A percentile compares a stretch with the other conserved stretches of the same genome.
Conservation (phyloP, 2,888 invertebrate genomes). For the Eumerus sabulonum region DNA sequence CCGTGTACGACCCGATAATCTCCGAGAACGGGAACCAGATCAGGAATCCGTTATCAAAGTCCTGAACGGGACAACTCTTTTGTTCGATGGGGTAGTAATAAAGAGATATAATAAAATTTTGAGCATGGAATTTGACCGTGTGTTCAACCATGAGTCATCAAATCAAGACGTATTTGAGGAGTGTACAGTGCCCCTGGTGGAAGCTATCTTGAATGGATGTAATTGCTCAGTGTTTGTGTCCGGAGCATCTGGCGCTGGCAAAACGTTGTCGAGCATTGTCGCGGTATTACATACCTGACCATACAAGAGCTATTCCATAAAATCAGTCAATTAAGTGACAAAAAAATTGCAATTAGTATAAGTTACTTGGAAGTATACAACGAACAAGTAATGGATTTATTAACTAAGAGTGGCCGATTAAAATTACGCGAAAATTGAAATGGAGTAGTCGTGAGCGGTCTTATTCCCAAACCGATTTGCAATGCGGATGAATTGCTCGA, state of each 20-base stretch:
- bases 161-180: constrained; percentile 90
- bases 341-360: constrained; percentile 90
- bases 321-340: constrained; percentile 84
- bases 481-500: constrained; percentile 87
- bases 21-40: constrained; percentile 82
- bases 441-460: constrained; percentile 90
- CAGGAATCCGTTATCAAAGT: constrained; percentile 86
- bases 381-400: constrained; percentile 92
- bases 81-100: constrained; percentile 91
- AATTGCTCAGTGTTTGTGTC: constrained; percentile 98
- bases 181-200: constrained; percentile 88
- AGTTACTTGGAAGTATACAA: constrained; percentile 94
- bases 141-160: constrained; percentile 84
- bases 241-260: constrained; percentile 97
- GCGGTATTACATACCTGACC: constrained; percentile 93
- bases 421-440: constrained; percentile 90
- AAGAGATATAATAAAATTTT: constrained; percentile 91
- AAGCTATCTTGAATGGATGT: constrained; percentile 87
- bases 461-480: constrained; percentile 86
- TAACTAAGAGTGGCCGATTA: constrained; percentile 85
- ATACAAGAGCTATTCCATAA: constrained; percentile 91
- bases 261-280: constrained; percentile 90
- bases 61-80: constrained; percentile 87
- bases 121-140: constrained; percentile 91
- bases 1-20: constrained; percentile 89